Conservation (phyloP, 2,113 vertebrate genomes). For the Apodemus speciosus region DNA sequence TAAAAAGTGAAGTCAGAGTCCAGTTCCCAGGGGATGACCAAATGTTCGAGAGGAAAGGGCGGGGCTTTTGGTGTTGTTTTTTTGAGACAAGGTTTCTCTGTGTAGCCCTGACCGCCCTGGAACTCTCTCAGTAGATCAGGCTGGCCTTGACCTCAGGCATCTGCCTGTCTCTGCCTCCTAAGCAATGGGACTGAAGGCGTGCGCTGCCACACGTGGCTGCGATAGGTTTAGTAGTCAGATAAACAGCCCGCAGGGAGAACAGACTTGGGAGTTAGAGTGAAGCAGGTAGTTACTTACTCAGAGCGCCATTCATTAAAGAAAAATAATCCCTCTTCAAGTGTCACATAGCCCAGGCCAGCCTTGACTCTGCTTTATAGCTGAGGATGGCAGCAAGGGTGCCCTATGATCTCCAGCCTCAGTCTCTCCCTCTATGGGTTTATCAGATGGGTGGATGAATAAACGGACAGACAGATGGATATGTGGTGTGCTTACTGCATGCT, state of each 20-base stretch:
- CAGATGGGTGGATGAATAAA: neutral
- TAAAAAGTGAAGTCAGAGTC: neutral
- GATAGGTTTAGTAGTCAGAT: neutral
- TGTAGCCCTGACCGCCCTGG: neutral
- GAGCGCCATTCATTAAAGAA: neutral
- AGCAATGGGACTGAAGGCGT: neutral
- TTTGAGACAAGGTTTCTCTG: neutral
- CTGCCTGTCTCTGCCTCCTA: neutral
- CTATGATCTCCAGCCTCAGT: too few species aligned
- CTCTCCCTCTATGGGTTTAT: neutral
- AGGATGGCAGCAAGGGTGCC: neutral
- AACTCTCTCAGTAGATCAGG: neutral
- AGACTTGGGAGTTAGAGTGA: neutral
- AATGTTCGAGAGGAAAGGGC: constrained; percentile 7
- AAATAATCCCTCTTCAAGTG: neutral
- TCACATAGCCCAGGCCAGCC: neutral
- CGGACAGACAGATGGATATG: rapidly evolving
- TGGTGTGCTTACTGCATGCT: neutral
- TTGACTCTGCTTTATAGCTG: neutral
- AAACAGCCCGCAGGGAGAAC: neutral
- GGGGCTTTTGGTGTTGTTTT: neutral
- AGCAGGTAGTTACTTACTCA: neutral
- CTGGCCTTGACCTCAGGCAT: neutral
- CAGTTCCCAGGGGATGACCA: neutral
- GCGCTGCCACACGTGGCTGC: neutral